Evolutionary conservation across 1,140 invertebrate genomes (phyloP), one percentile per base, ranked within the genome.

Genomic region (Acarapis woodi): DNA sequence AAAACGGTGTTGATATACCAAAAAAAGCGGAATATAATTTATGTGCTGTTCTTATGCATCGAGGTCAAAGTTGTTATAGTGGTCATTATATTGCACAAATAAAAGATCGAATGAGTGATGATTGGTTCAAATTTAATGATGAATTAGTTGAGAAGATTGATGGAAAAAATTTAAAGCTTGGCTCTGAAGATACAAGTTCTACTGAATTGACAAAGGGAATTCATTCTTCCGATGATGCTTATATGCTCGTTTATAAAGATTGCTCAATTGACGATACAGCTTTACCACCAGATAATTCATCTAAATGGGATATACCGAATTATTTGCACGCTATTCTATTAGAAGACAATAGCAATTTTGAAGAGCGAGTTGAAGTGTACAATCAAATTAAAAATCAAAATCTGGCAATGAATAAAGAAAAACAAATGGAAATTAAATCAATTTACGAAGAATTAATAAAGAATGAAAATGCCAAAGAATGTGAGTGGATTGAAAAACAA

Each of bases 51-150:
- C 50, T 73, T 15, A 67, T 69, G 39, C 70, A 72, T 44, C 60
- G 64, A 48, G 70, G 70, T 8, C 57, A 58, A 16, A 67, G 62
- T 38, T 68, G 69, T 6, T 62, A 69, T 46, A 69, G 66, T 31
- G 70, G 70, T n/a, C 70, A 73, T 52, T 73, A 71, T 46, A 63
- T 69, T 43, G 64, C 66, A 24, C 61, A 67, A 44, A 66, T 68
- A 25, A 54, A 56, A 44, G 58, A 68, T 46, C 59, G 59, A 41
- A 55, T 54, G 14, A 50, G 54, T 6, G 62, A 59, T 4, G 56
- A 59, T 36, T 49, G 48, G 46, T 46, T 29, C 28, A 44, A 46
- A 34, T 71, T 71, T 45, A 71, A 70, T 51, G 70, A 73, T 48
- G 68, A 71, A 48, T 59, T 58, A 46, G 66, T 70, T 19, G 63